phyloP scores from a whole-genome alignment of 1,140 invertebrate genomes.

The Acromyrmex heyeri region DNA sequence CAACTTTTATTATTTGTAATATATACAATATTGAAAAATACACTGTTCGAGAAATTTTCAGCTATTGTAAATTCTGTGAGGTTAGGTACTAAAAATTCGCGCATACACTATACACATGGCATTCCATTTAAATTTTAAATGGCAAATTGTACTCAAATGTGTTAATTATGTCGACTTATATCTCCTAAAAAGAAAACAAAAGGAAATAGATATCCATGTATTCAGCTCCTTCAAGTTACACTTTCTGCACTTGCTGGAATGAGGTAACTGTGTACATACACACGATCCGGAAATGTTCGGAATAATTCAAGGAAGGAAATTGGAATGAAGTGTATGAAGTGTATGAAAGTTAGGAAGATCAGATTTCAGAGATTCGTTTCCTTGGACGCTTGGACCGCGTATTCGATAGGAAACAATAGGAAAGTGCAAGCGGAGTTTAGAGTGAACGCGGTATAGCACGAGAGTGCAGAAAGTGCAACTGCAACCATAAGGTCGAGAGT shows the following conservation, averaged over 20 bases:
- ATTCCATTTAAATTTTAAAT: no score
- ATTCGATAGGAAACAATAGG: no score
- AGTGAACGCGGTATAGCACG: not conserved
- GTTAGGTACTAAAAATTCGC: no score
- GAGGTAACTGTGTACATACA: not conserved
- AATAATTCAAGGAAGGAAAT: not conserved
- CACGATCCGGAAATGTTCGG: no score
- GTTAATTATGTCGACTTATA: no score
- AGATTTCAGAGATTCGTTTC: not conserved
- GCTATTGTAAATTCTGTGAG: no score
- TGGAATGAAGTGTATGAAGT: not conserved
- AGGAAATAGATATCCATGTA: not conserved
- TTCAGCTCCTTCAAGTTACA: not conserved
- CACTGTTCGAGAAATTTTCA: no score
- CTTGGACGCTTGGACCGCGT: no score
- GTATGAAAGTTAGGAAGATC: not conserved
- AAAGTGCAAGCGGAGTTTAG: not conserved
- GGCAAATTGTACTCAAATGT: no score
- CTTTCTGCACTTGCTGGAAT: not conserved
- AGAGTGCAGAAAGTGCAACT: constrained; percentile 8
- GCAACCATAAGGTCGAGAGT: constrained; percentile 75
- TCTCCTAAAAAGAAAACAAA: not conserved
- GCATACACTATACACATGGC: no score
- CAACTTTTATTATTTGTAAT: no score
- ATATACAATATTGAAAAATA: no score